Evolutionary conservation across 1,140 invertebrate genomes (phyloP).

Genomic region (Macrobrachium rosenbergii): DNA sequence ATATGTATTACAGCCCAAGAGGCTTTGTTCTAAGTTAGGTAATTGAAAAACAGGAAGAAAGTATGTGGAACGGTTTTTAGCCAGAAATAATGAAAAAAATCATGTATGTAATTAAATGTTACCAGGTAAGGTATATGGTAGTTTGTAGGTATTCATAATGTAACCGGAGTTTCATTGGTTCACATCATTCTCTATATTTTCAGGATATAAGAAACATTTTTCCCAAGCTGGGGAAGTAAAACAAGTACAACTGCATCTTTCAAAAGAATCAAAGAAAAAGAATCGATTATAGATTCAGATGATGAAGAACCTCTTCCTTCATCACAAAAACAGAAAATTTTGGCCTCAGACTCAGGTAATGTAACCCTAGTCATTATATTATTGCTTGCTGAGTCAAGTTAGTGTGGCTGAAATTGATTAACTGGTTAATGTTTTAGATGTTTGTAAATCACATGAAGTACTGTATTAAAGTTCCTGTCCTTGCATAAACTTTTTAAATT

Average conservation of each 20-base stretch:
- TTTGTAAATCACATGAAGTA: no score
- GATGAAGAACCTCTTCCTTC: constrained; percentile 28
- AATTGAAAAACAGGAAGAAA: no score
- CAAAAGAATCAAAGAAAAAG: constrained; percentile 8
- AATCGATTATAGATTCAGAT: constrained; percentile 28
- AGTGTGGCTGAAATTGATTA: no score
- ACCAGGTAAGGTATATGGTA: no score
- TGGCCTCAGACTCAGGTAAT: constrained; percentile 42
- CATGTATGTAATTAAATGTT: no score
- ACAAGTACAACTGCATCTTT: neutral
- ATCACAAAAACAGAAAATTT: constrained; percentile 3
- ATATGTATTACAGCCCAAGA: no score
- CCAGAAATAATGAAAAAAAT: no score
- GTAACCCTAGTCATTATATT: neutral
- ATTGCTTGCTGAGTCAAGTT: neutral
- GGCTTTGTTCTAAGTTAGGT: no score
- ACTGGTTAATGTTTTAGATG: no score
- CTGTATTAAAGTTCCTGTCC: neutral
- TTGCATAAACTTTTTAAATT: no score
- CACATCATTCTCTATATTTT: neutral
- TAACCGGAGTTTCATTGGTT: neutral
- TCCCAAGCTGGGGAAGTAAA: neutral
- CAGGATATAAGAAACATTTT: constrained; percentile 48
- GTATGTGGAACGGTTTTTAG: no score
- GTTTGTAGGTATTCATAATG: no score